phyloP scores from a whole-genome alignment of 2,888 invertebrate genomes.

The Melinaea menophilus region DNA sequence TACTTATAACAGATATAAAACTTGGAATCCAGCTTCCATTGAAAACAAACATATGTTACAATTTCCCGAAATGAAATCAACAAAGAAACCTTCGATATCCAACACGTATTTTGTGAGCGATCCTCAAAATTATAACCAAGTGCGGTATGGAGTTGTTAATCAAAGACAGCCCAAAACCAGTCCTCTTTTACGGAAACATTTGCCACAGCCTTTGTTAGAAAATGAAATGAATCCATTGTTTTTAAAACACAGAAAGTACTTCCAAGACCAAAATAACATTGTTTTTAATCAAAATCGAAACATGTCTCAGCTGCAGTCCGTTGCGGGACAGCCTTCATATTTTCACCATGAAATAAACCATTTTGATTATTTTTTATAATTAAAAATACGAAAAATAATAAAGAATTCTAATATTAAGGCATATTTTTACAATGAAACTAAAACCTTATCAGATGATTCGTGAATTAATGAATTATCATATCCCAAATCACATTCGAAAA shows the following conservation, averaged over 20 bases:
- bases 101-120: constrained; percentile 9
- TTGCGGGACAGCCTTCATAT: constrained; percentile 43
- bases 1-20: constrained; percentile 18
- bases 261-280: constrained; percentile 20
- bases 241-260: constrained; percentile 28
- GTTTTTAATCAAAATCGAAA: constrained; percentile 14
- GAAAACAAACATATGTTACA: constrained; percentile 7
- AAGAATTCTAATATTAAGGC: constrained; percentile 2
- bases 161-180: constrained; percentile 3
- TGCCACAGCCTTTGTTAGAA: constrained; percentile 11
- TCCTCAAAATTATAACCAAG: constrained; percentile 9
- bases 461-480: no score
- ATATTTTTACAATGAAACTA: background rate
- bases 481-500: background rate
- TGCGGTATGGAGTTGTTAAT: constrained; percentile 7
- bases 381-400: constrained; percentile 21
- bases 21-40: constrained; percentile 11
- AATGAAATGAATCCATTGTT: constrained; percentile 19
- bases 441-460: no score
- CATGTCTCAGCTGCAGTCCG: constrained; percentile 15
- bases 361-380: constrained; percentile 46
- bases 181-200: constrained; percentile 8
- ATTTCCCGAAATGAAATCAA: constrained; percentile 5
- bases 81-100: constrained; percentile 7
- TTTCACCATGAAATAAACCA: constrained; percentile 51